A percentile compares a stretch with the other conserved stretches of the same genome.
phyloP scores from a whole-genome alignment of 2,113 vertebrate genomes.

The Redunca redunca region DNA sequence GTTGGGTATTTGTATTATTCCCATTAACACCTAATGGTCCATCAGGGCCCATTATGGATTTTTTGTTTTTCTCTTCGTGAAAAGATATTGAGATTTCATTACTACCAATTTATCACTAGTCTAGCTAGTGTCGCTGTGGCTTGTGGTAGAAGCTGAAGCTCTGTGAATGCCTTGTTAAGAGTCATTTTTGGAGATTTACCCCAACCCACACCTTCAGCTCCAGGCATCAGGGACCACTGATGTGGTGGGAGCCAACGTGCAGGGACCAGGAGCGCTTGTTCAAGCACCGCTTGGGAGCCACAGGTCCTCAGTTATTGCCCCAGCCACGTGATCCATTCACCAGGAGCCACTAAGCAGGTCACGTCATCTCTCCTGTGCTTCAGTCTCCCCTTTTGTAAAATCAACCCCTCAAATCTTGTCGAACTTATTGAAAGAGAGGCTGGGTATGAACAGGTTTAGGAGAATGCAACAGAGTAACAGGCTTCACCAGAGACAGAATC shows the following conservation, averaged over 20 bases:
- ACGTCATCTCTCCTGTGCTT: neutral
- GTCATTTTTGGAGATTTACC: neutral
- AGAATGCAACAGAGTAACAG: neutral
- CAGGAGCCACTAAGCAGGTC: neutral
- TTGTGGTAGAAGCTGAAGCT: neutral
- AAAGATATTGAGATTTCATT: slow-evolving; percentile 61
- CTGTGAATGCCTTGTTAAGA: neutral
- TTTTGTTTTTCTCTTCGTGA: slow-evolving; percentile 42
- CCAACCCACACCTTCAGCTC: neutral
- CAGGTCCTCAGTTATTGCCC: neutral
- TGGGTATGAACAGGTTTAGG: neutral
- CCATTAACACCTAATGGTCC: slow-evolving; percentile 51
- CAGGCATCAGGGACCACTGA: neutral
- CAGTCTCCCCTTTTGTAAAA: neutral
- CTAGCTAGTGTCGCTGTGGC: neutral
- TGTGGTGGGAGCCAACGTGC: neutral
- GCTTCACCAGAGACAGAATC: neutral
- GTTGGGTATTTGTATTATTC: slow-evolving; percentile 10
- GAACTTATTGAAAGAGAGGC: neutral
- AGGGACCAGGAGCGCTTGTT: neutral
- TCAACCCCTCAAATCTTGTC: neutral
- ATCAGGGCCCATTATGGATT: slow-evolving; percentile 42
- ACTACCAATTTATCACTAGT: slow-evolving; percentile 37
- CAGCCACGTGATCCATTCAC: neutral
- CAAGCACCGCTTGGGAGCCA: neutral